Percentiles rank a stretch among this genome's conserved stretches.
Conservation (phyloP, 2,113 vertebrate genomes). For the Felis chaus region DNA sequence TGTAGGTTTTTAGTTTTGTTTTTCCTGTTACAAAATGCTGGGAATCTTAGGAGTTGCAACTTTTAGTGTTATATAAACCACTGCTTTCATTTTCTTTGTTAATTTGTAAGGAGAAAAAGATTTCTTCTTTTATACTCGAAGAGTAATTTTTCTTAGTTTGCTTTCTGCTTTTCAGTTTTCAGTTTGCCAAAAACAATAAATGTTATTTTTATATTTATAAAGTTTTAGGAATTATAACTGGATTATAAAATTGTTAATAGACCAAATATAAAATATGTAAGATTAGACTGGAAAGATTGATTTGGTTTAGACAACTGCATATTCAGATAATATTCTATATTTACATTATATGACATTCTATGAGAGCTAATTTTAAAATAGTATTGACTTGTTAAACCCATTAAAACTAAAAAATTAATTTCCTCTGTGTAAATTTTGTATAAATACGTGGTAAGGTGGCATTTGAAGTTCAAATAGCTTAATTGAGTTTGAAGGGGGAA, state of each 20-base stretch:
- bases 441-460: slow-evolving; percentile 89
- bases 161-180: slow-evolving; percentile 45
- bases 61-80: slow-evolving; percentile 33
- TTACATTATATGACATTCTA: slow-evolving; percentile 71
- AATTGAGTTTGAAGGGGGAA: slow-evolving; percentile 91
- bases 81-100: slow-evolving; percentile 7
- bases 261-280: slow-evolving; percentile 44
- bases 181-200: slow-evolving; percentile 35
- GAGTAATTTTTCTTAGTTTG: not conserved
- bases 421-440: slow-evolving; percentile 82
- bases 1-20: not conserved
- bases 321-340: slow-evolving; percentile 31
- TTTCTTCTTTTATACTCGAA: not conserved
- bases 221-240: slow-evolving; percentile 15
- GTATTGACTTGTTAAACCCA: slow-evolving; percentile 77
- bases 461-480: slow-evolving; percentile 90
- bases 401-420: slow-evolving; percentile 83
- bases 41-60: not conserved
- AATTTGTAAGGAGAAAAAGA: not conserved
- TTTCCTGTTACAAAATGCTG: slow-evolving; percentile 27
- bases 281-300: slow-evolving; percentile 37
- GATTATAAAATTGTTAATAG: slow-evolving; percentile 49
- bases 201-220: slow-evolving; percentile 46
- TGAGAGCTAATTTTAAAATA: slow-evolving; percentile 75
- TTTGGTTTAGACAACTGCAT: slow-evolving; percentile 34